phyloP scores from a whole-genome alignment of 2,797 vertebrate genomes.

The Cichlasoma orientale region DNA sequence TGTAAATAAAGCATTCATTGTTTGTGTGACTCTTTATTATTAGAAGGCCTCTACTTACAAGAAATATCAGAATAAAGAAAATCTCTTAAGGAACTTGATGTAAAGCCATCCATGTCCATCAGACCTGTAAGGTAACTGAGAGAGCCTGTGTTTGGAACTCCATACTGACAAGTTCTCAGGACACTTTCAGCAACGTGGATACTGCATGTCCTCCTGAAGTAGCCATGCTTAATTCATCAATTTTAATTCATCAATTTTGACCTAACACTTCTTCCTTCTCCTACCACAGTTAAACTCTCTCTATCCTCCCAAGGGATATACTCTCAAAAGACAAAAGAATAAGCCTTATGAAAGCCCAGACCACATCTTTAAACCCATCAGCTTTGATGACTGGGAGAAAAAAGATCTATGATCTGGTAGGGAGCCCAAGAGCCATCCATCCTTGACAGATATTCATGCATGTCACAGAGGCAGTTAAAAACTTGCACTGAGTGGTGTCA shows the following conservation, averaged over 20 bases:
- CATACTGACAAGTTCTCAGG: neutral
- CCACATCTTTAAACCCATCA: slow-evolving; percentile 5
- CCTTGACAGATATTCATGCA: neutral
- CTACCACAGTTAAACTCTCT: neutral
- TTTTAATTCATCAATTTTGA: neutral
- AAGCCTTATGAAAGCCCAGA: neutral
- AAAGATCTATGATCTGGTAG: neutral
- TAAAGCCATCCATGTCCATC: neutral
- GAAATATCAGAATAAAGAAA: neutral
- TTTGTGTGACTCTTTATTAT: neutral
- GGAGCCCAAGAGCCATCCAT: neutral
- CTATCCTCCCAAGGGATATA: neutral
- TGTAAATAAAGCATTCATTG: neutral
- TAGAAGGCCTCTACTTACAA: neutral
- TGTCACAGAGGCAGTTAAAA: neutral
- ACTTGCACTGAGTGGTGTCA: neutral
- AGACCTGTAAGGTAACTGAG: neutral
- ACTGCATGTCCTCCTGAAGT: neutral
- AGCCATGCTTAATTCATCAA: neutral
- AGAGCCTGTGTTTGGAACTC: neutral
- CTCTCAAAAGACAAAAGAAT: neutral
- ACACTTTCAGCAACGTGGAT: neutral
- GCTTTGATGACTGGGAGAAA: neutral
- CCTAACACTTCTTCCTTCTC: neutral
- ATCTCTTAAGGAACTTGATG: neutral